Evolutionary conservation across 2,113 vertebrate species (phyloP).

Genomic region (Boleophthalmus pectinirostris): DNA sequence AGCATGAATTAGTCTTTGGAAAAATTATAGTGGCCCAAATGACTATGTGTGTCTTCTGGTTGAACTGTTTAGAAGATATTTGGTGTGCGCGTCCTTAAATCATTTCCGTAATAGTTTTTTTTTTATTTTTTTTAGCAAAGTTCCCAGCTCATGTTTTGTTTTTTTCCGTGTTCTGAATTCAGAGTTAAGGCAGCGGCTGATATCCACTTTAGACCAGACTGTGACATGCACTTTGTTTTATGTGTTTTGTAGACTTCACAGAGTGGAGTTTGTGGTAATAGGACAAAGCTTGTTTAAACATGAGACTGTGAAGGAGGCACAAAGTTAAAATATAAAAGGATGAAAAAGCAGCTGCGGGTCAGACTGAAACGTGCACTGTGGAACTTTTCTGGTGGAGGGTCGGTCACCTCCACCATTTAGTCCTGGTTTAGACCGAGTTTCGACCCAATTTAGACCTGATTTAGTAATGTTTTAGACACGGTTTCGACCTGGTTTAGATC

Average conservation of each 20-base stretch:
- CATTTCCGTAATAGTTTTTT: constrained; percentile 12
- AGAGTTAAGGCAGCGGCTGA: constrained; percentile 20
- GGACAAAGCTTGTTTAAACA: constrained; percentile 32
- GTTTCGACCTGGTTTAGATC: no score
- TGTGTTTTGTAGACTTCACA: constrained; percentile 23
- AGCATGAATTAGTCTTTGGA: no score
- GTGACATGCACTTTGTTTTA: constrained; percentile 18
- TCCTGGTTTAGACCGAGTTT: no score
- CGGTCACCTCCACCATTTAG: no score
- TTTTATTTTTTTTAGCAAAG: no score
- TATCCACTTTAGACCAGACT: constrained; percentile 20
- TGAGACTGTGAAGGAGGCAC: constrained; percentile 13
- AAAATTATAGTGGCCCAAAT: no score
- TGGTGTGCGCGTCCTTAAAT: background rate
- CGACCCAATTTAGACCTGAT: no score
- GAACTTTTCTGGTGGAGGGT: no score
- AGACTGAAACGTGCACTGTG: background rate
- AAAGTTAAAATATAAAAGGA: constrained; percentile 9
- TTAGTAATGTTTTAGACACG: no score
- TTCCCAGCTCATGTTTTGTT: constrained; percentile 4
- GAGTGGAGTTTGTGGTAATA: constrained; percentile 19
- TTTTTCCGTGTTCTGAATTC: constrained; percentile 10
- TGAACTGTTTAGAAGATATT: constrained; percentile 11
- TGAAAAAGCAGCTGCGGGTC: background rate
- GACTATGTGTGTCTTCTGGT: background rate